Percentiles rank a stretch among this genome's conserved stretches.
phyloP scores from a whole-genome alignment of 2,797 vertebrate genomes.

The Kryptolebias ocellatus region DNA sequence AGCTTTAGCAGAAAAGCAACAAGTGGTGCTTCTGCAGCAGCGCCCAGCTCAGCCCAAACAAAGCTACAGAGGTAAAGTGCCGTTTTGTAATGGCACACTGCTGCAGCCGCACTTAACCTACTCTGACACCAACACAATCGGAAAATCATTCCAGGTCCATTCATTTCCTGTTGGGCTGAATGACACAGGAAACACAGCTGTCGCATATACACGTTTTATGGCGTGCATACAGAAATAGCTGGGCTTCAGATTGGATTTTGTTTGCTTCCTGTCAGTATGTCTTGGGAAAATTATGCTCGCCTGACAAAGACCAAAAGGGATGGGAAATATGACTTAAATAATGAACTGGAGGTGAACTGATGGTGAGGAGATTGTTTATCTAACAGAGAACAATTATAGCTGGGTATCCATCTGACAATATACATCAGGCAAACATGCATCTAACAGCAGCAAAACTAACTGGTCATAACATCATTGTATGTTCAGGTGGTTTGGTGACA shows the following conservation, averaged over 20 bases:
- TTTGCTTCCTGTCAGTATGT: not conserved
- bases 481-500: no score
- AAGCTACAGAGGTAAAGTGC: slow-evolving; percentile 19
- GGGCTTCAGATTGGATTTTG: slow-evolving; percentile 21
- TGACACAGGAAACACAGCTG: not conserved
- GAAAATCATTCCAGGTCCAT: slow-evolving; percentile 8
- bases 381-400: not conserved
- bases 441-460: not conserved
- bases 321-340: not conserved
- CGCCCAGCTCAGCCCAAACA: slow-evolving; percentile 27
- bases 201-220: slow-evolving; percentile 22
- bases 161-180: slow-evolving; percentile 8
- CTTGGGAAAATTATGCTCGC: not conserved
- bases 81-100: slow-evolving; percentile 16
- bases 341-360: not conserved
- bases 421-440: not conserved
- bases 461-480: no score
- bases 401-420: not conserved
- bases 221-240: slow-evolving; percentile 14
- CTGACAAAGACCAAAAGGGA: not conserved
- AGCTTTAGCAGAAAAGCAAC: slow-evolving; percentile 36
- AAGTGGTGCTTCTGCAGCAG: slow-evolving; percentile 32
- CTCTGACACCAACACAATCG: slow-evolving; percentile 8
- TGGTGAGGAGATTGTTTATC: not conserved
- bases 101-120: slow-evolving; percentile 6